Base-by-base conservation (phyloP, 2,888 invertebrate genomes). In the Leucoma salicis region DNA sequence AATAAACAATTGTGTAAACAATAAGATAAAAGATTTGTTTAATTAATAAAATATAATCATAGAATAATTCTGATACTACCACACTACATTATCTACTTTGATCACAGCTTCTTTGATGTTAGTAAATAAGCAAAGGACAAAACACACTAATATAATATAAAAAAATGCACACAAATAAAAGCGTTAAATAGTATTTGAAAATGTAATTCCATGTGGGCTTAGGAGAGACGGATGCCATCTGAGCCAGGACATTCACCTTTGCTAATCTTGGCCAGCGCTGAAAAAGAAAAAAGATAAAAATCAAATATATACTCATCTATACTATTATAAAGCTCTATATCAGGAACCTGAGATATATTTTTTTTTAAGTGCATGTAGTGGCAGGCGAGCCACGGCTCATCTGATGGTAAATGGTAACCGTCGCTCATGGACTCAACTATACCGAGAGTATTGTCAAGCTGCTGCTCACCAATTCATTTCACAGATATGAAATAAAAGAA, bases 241-340 rank as follows among this genome's bases (percentile, higher is more conserved):
- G 92, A 90, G 43, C 92, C 92, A 18, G 92, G 85, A 58, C 93
- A 94, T 70, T 92, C 91, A 38, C 93, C 93, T 62, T 92, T 91
- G 74, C 91, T 92, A 60, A 92, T 82, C 58, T 91, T 79, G 15
- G 81, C 82, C 51, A 92, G 76, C 62, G 90, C 93, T 93, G 86
- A 18, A 91, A 82, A 63, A 34, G 45, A 46, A 62, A 55, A 42
- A 18, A 25, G 14, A 15, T 5, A 27, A 6, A 29, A 3, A 29
- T 27, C 4, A 27, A 27, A 14, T 29, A 14, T n/a, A n/a, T n/a
- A n/a, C n/a, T n/a, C n/a, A n/a, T n/a, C n/a, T n/a, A n/a, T n/a
- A n/a, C n/a, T n/a, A n/a, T n/a, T n/a, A n/a, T n/a, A n/a, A n/a
- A n/a, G n/a, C n/a, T n/a, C n/a, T n/a, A n/a, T n/a, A n/a, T n/a